Conservation (phyloP, 2,888 invertebrate genomes). For the Autographa gamma region DNA sequence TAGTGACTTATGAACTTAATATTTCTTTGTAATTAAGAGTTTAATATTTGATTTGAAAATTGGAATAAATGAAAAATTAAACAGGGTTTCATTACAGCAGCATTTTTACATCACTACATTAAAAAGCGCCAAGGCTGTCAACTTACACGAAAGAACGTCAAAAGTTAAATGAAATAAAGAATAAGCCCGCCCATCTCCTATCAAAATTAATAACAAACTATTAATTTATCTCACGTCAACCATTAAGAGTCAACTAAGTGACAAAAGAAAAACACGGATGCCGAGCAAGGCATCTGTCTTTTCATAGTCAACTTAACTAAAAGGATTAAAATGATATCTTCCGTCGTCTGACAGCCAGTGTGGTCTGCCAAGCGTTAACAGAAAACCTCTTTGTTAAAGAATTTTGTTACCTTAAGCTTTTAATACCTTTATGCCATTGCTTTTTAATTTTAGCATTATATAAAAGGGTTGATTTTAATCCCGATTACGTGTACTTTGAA, state of each 20-base stretch:
- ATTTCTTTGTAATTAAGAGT: no score
- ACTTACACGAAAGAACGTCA: background rate
- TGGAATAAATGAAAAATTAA: background rate
- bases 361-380: constrained; percentile 86
- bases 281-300: constrained; percentile 83
- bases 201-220: constrained; percentile 65
- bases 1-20: no score
- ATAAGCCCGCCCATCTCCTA: constrained; percentile 31
- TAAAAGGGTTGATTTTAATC: constrained; percentile 87
- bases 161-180: constrained; percentile 25
- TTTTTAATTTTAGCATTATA: constrained; percentile 86
- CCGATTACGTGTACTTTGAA: constrained; percentile 78
- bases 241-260: constrained; percentile 72
- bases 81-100: background rate
- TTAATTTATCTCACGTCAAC: constrained; percentile 73
- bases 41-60: no score
- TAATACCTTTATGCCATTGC: constrained; percentile 87
- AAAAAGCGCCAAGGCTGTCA: constrained; percentile 8
- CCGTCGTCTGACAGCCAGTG: constrained; percentile 87
- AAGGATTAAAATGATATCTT: constrained; percentile 89
- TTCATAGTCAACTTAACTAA: constrained; percentile 89
- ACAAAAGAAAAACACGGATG: constrained; percentile 83
- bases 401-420: constrained; percentile 86
- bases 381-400: constrained; percentile 82
- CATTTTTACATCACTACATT: background rate